A percentile compares a stretch with the other conserved stretches of the same genome.
These are phyloP conservation scores for Mantis religiosa DNA, from an alignment of 2,888 invertebrate species.

Conservation along the genomic window DNA sequence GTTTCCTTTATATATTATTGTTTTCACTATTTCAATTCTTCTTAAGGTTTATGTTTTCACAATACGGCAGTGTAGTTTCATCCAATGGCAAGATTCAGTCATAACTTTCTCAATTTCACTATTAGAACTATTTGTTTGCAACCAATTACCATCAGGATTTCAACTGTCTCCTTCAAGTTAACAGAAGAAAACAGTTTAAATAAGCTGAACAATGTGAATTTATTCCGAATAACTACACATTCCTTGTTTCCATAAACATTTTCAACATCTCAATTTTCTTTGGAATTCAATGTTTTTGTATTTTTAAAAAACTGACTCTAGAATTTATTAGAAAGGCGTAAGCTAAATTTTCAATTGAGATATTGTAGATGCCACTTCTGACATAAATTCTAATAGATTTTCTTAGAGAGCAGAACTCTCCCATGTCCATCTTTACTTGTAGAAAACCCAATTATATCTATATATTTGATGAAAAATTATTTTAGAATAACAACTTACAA, in stretches of 20 bases:
- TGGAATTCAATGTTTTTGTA: not conserved
- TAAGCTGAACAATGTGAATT: not conserved
- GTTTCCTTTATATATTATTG: not conserved
- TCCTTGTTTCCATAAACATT: not conserved
- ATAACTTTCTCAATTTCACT: not conserved
- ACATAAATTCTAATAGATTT: not conserved
- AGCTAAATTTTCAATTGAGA: not conserved
- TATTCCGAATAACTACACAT: not conserved
- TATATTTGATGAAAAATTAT: not conserved
- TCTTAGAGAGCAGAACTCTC: not conserved
- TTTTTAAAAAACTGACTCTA: not conserved
- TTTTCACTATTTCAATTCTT: constrained; percentile 10
- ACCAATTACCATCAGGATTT: not conserved
- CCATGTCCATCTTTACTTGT: not conserved
- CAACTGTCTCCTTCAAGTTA: not conserved
- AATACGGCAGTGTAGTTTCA: constrained; percentile 14
- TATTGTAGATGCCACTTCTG: not conserved
- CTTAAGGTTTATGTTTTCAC: constrained; percentile 10
- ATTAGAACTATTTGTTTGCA: not conserved
- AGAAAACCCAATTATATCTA: not conserved
- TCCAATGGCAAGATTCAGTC: constrained; percentile 7
- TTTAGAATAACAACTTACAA: too few relatives aligned
- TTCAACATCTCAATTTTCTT: not conserved
- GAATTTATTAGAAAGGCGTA: not conserved
- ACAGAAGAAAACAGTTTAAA: not conserved